phyloP scores from a whole-genome alignment of 2,113 vertebrate species.

The Talpa occidentalis region DNA sequence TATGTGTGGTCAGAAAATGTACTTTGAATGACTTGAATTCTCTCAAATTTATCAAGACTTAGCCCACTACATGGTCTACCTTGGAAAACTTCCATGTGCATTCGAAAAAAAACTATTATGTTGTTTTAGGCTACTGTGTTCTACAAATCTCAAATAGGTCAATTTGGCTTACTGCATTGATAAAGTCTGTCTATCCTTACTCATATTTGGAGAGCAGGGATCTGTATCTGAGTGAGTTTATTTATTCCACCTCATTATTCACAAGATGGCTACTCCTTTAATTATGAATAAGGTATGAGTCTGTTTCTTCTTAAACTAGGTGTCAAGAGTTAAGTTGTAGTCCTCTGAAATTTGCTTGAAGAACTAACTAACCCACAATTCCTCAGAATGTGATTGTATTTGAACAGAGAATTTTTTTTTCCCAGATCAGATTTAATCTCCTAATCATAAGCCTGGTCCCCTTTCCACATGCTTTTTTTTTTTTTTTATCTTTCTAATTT shows the following conservation, averaged over 20 bases:
- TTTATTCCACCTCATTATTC: neutral
- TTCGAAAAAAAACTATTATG: too few relatives aligned
- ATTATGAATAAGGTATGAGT: neutral
- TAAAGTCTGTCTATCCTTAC: too few relatives aligned
- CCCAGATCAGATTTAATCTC: too few relatives aligned
- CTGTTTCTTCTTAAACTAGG: neutral
- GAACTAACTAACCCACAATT: neutral
- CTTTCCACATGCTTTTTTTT: too few relatives aligned
- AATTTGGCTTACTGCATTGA: too few relatives aligned
- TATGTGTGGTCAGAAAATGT: neutral
- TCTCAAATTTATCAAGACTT: neutral
- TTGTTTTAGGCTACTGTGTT: too few relatives aligned
- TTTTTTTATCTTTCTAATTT: too few relatives aligned
- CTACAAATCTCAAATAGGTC: too few relatives aligned
- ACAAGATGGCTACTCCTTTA: neutral
- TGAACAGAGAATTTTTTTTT: neutral
- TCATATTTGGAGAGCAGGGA: neutral
- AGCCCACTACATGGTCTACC: neutral
- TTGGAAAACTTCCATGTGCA: neutral
- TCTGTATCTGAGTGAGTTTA: too few relatives aligned
- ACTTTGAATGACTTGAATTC: neutral
- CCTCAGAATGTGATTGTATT: neutral
- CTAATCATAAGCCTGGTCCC: too few relatives aligned
- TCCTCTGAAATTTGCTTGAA: neutral
- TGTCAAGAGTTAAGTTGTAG: fast-evolving